Base-by-base conservation (phyloP, 2,797 vertebrate species). In the Lindbergichthys nudifrons region DNA sequence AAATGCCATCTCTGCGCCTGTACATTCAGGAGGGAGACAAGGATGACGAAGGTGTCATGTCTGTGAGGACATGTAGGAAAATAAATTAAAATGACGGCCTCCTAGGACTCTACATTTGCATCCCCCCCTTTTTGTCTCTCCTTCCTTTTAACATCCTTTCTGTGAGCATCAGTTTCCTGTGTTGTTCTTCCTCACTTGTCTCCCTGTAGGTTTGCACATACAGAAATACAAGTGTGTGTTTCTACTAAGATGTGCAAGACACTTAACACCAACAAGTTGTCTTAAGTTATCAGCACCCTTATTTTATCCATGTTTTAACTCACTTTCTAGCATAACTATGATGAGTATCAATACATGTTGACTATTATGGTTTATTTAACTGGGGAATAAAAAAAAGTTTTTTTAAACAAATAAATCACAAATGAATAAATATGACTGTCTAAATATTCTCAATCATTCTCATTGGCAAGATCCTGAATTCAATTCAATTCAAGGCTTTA, bases 121-220 rank as follows among this genome's bases (percentile, higher is more conserved):
- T 73, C 63, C 13, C 78, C 83, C 88, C 77, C 80, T 89, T 51
- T 0, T 61, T n/a, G 51, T 83, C 68, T 84, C 71, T 67, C 75
- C 46, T 75, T 77, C 68, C 77, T 84, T 45, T 36, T 68, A 81
- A 77, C 78, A 60, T 74, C 14, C 19, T 26, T 73, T 3, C 43
- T 76, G 54, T 75, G 26, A 60, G 82, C 36, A 70, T 66, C 70
- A 64, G 36, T 14, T 39, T 58, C 60, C 21, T 36, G 8, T 57
- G 13, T 69, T 10, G 18, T 56, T 39, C 23, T 39, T 9, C 69
- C 18, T 50, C 72, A 70, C 67, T 79, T 81, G 23, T 77, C 18
- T 71, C 23, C 23, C 68, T 2, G 11, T 36, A 2, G 52, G 39
- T 26, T n/a, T 39, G 10, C 21, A 54, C 60, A 32, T 18, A 45